Conservation (phyloP, 1,140 invertebrate species). For the Micrasema minimum region DNA sequence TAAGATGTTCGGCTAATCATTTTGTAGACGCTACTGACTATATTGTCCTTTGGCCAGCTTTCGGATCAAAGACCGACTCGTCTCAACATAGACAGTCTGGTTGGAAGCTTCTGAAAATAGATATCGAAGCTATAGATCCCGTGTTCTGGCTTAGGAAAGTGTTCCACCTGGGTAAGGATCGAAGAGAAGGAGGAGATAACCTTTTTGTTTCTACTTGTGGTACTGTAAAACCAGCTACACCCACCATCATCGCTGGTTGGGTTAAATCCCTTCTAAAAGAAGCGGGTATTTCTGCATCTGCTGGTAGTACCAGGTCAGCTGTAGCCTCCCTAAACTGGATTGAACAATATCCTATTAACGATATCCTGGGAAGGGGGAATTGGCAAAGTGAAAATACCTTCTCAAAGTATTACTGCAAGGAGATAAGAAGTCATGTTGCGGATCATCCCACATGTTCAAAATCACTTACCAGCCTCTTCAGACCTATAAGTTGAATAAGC, state of each 20-base stretch:
- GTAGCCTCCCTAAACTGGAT: background rate
- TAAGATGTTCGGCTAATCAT: conserved; percentile 45
- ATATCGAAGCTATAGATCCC: background rate
- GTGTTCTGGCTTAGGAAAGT: background rate
- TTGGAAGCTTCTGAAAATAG: background rate
- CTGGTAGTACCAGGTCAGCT: background rate
- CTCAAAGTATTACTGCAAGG: too few relatives aligned
- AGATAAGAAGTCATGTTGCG: too few relatives aligned
- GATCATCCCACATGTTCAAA: too few relatives aligned
- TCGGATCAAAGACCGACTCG: conserved; percentile 57
- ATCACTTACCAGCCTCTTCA: too few relatives aligned
- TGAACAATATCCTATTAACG: background rate
- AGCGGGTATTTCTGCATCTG: background rate
- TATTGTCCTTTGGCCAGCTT: conserved; percentile 54
- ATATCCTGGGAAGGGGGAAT: background rate
- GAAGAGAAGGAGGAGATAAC: background rate
- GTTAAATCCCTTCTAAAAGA: background rate
- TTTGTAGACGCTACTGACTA: conserved; percentile 43
- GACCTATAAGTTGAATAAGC: too few relatives aligned
- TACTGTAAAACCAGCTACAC: background rate
- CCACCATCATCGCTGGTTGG: background rate
- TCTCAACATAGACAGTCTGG: conserved; percentile 4
- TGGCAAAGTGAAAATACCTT: too few relatives aligned
- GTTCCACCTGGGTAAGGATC: background rate
- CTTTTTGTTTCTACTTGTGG: background rate